Conservation (phyloP, 2,113 vertebrate species). For the Steatornis caripensis region DNA sequence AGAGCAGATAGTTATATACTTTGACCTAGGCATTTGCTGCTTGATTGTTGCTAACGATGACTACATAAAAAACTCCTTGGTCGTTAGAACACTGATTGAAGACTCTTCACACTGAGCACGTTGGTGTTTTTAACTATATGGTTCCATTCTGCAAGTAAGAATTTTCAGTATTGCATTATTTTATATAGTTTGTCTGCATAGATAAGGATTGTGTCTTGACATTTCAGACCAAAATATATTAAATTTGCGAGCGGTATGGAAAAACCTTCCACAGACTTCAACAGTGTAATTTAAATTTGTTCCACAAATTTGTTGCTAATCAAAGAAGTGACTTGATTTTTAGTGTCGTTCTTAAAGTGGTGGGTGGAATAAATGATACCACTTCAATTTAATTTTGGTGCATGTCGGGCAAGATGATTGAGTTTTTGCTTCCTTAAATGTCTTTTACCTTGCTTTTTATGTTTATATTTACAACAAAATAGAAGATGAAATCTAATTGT, state of each 20-base stretch:
- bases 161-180: background rate
- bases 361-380: background rate
- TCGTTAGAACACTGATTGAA: background rate
- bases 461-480: background rate
- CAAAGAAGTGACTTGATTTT: background rate
- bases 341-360: background rate
- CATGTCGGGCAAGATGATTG: background rate
- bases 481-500: background rate
- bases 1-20: background rate
- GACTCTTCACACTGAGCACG: background rate
- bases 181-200: background rate
- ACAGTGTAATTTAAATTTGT: background rate
- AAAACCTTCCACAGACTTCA: background rate
- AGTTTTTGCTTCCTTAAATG: background rate
- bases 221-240: background rate
- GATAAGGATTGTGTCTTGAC: background rate
- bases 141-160: background rate
- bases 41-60: background rate
- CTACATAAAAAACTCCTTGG: accelerated
- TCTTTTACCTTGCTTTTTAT: background rate
- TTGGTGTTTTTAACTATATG: background rate
- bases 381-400: background rate
- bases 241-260: accelerated
- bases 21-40: background rate
- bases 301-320: background rate